Percentiles rank a stretch among this genome's conserved stretches.
Conservation (phyloP, 2,797 vertebrate species). For the Silurus lanzhouensis region DNA sequence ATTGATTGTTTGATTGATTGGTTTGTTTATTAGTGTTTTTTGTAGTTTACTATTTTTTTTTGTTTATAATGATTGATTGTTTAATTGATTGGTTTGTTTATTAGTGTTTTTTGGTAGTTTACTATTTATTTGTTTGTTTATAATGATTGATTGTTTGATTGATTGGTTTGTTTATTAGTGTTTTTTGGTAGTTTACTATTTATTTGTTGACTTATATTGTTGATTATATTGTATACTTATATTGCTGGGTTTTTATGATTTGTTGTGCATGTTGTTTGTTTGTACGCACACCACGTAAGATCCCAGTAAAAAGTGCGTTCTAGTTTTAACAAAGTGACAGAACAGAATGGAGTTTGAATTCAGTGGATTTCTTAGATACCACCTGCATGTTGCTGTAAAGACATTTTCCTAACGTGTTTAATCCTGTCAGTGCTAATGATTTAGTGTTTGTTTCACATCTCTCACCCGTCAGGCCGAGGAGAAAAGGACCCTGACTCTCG, state of each 20-base stretch:
- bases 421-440: not conserved
- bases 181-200: not conserved
- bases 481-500: conserved; percentile 84
- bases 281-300: too few species aligned
- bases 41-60: not conserved
- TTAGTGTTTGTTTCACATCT: not conserved
- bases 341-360: not conserved
- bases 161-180: not conserved
- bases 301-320: too few species aligned
- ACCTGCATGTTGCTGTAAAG: not conserved
- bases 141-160: too few species aligned
- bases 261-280: too few species aligned
- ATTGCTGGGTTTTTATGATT: too few species aligned
- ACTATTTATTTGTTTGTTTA: not conserved
- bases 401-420: not conserved
- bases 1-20: too few species aligned
- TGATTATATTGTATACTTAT: too few species aligned
- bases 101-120: not conserved
- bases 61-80: not conserved
- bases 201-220: too few species aligned
- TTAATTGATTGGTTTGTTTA: not conserved
- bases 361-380: not conserved
- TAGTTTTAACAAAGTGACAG: not conserved
- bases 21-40: not conserved
- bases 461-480: conserved; percentile 79